Base-by-base conservation (phyloP, 2,797 vertebrate genomes). In the Amblyopsis hoosieri region DNA sequence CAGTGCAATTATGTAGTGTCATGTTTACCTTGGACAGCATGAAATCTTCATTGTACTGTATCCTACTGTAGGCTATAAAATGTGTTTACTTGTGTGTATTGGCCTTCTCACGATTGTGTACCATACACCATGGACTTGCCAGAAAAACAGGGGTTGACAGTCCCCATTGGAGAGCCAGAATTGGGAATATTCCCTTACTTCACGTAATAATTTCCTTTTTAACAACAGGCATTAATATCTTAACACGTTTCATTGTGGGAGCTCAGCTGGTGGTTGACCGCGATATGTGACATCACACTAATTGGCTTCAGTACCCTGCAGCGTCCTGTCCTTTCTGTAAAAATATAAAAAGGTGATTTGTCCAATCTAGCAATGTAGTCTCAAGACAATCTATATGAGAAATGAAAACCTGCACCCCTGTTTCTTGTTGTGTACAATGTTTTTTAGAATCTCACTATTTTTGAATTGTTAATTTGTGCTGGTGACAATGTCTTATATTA, bases 391-490 rank as follows among this genome's bases (percentile, higher is more conserved):
- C 94, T 91, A 91, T 89, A 86, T 83, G 85, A 90, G 91, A 92
- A 82, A 89, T 78, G 82, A 89, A 82, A 81, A 83, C 88, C 85
- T 91, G 92, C 89, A 88, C 86, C 90, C 83, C 71, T 84, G 83
- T 94, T 92, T 92, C 90, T 91, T 89, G 93, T 94, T 88, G 93
- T 94, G 93, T 94, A 94, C 87, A 90, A 93, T 88, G 89, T 94
- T 85, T 91, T 95, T 93, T 93, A 92, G 87, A 92, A 90, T 90
- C 86, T 94, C 90, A 93, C 93, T 93, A 92, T 93, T 93, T 95
- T 93, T 93, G 91, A 93, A 60, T 95, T 93, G 92, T 91, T 95
- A 91, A 92, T 95, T 95, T 93, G 95, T 96, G 94, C 94, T 95
- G 95, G 95, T 96, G 94, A 94, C 94, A 93, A 93, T 93, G 94